phyloP scores from a whole-genome alignment of 2,113 vertebrate genomes.

The Tor tambroides region DNA sequence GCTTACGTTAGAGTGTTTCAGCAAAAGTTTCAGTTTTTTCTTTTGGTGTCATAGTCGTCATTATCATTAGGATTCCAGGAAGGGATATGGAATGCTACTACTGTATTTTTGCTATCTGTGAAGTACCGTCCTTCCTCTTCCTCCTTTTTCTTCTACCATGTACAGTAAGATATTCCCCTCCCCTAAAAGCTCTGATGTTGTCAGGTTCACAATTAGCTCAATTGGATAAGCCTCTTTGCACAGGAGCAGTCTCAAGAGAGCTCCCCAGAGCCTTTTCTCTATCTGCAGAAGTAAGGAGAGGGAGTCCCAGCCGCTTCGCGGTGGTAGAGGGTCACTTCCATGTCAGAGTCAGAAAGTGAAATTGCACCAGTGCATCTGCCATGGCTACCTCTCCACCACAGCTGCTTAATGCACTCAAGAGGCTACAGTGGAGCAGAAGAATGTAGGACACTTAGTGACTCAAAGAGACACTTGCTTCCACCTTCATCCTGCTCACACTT shows the following conservation, averaged over 20 bases:
- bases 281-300: background rate
- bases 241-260: conserved; percentile 21
- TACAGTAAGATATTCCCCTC: conserved; percentile 9
- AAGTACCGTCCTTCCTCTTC: background rate
- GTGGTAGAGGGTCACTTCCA: background rate
- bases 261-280: background rate
- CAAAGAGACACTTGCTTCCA: background rate
- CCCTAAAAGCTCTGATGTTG: conserved; percentile 24
- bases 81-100: background rate
- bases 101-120: too few species aligned
- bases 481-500: background rate
- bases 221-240: conserved; percentile 48
- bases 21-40: background rate
- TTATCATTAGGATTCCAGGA: background rate
- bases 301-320: background rate
- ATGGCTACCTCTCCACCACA: background rate
- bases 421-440: background rate
- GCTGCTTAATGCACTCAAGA: conserved; percentile 30
- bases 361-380: background rate
- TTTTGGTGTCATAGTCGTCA: background rate
- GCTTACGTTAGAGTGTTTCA: background rate
- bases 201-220: conserved; percentile 54
- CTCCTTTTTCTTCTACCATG: background rate
- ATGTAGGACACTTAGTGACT: conserved; percentile 37
- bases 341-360: conserved; percentile 4